A percentile compares a stretch with the other conserved stretches of the same genome.
phyloP scores from a whole-genome alignment of 2,888 invertebrate species.

The Escarpia spicata region DNA sequence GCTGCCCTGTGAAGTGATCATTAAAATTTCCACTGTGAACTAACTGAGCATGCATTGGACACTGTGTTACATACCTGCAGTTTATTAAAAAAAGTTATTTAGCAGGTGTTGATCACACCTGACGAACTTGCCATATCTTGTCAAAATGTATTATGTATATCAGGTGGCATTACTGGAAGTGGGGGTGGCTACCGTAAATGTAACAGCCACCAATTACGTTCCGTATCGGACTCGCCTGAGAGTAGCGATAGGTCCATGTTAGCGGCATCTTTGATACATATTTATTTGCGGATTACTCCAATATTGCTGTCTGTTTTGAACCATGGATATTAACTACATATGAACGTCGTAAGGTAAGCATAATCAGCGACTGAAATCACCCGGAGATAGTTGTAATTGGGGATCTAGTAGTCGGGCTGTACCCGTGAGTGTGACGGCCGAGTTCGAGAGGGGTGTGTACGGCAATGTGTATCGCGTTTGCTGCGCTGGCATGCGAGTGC shows the following conservation, averaged over 20 bases:
- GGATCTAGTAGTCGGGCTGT: neutral
- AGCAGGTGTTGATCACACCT: neutral
- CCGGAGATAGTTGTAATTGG: neutral
- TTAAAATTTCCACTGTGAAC: neutral
- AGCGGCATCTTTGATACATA: neutral
- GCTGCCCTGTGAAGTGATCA: neutral
- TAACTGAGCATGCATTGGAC: neutral
- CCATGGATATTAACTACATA: constrained; percentile 7
- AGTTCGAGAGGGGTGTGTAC: neutral
- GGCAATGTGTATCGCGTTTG: neutral
- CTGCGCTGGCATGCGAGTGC: neutral
- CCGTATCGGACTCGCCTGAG: neutral
- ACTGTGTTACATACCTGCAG: neutral
- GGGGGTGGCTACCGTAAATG: neutral
- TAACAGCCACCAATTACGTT: constrained; percentile 4
- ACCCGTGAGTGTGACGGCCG: neutral
- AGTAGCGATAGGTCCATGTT: neutral
- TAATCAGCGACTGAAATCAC: neutral
- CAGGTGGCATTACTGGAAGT: neutral
- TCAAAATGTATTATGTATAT: neutral
- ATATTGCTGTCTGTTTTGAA: neutral
- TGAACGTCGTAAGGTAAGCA: neutral
- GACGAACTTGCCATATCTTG: neutral
- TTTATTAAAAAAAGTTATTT: neutral
- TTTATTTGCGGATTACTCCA: neutral